A percentile compares a stretch with the other conserved stretches of the same genome.
Conservation (phyloP, 1,140 invertebrate genomes). For the Saccostrea cuccullata region DNA sequence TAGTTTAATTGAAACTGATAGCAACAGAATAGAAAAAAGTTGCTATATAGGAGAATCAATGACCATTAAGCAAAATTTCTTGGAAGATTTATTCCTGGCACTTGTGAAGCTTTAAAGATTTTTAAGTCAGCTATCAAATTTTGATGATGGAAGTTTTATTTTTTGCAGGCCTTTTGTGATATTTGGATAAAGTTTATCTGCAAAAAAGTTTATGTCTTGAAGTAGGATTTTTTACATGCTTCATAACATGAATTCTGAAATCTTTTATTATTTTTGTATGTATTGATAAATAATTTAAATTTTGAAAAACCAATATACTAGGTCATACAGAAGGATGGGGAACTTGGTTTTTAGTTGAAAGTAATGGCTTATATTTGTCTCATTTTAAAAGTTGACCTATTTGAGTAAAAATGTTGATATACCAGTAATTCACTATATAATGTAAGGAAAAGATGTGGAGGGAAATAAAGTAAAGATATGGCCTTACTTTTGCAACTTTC, state of each 20-base stretch:
- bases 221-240: neutral
- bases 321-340: neutral
- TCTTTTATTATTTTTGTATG: no score
- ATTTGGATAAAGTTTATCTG: neutral
- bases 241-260: neutral
- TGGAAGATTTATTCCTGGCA: neutral
- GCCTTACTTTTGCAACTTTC: no score
- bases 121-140: slow-evolving; percentile 15
- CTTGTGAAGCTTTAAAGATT: neutral
- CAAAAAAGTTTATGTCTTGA: neutral
- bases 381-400: no score
- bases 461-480: no score
- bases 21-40: slow-evolving; percentile 16
- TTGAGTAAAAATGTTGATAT: no score
- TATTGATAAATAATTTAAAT: no score
- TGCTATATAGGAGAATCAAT: neutral
- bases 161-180: neutral
- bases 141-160: neutral
- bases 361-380: neutral
- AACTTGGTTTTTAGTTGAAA: neutral
- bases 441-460: no score
- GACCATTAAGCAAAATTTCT: slow-evolving; percentile 23
- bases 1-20: slow-evolving; percentile 36
- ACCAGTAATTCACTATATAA: no score
- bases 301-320: neutral